Conservation (phyloP, 1,140 invertebrate species). For the Bombyx mori region DNA sequence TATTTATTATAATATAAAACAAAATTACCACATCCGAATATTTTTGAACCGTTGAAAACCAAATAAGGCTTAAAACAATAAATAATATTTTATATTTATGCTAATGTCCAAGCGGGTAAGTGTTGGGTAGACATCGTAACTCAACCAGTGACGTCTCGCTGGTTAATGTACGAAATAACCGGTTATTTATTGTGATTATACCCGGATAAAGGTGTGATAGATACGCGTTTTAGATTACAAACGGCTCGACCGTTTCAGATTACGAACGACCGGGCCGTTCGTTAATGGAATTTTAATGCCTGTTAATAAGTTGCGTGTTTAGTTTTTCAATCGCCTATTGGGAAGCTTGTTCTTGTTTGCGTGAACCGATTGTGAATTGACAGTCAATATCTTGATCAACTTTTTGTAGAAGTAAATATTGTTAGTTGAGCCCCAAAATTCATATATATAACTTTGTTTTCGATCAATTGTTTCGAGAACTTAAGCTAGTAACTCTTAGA, state of each 20-base stretch:
- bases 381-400: too few relatives aligned
- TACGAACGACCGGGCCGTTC: background rate
- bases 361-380: too few relatives aligned
- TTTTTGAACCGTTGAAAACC: constrained; percentile 4
- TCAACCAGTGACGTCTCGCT: constrained; percentile 20
- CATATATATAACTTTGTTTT: too few relatives aligned
- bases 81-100: constrained; percentile 47
- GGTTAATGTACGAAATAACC: constrained; percentile 30
- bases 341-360: too few relatives aligned
- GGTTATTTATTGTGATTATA: constrained; percentile 34
- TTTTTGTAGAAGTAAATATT: too few relatives aligned
- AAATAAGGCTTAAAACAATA: constrained; percentile 31
- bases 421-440: too few relatives aligned
- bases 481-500: too few relatives aligned
- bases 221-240: constrained; percentile 17
- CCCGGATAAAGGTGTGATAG: constrained; percentile 21
- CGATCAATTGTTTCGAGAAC: too few relatives aligned
- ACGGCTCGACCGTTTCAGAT: constrained; percentile 1
- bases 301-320: too few relatives aligned
- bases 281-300: too few relatives aligned
- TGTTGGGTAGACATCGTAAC: constrained; percentile 27
- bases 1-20: background rate
- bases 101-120: constrained; percentile 29
- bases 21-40: constrained; percentile 10
- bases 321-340: too few relatives aligned